Evolutionary conservation across 2,888 invertebrate species (phyloP).

Genomic region (Limnephilus lunatus): DNA sequence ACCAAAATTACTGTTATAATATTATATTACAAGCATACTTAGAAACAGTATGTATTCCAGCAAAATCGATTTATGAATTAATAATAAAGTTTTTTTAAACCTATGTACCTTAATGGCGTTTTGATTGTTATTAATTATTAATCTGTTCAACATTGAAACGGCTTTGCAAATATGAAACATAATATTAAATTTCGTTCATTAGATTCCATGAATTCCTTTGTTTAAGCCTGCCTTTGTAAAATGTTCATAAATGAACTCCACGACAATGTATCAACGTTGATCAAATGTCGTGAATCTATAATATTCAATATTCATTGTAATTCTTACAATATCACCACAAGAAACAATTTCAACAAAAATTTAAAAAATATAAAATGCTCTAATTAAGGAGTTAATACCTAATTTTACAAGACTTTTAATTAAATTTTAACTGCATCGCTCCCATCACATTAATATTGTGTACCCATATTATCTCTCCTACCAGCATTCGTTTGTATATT

Average conservation of each 20-base stretch:
- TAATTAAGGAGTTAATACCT: background rate
- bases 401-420: background rate
- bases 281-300: background rate
- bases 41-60: background rate
- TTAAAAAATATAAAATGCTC: no score
- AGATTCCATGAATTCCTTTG: background rate
- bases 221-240: background rate
- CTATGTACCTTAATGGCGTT: background rate
- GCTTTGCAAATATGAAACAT: background rate
- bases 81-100: background rate
- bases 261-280: background rate
- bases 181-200: background rate
- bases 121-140: background rate
- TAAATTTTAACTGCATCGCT: background rate
- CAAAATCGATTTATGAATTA: background rate
- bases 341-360: no score
- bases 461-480: background rate
- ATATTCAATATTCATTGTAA: background rate
- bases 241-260: no score
- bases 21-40: no score
- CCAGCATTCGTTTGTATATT: background rate
- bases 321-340: no score
- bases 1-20: no score
- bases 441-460: background rate
- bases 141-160: background rate